These are phyloP conservation scores for Julus scandinavius DNA, from an alignment of 2,888 invertebrate genomes.

Conservation along the genomic window DNA sequence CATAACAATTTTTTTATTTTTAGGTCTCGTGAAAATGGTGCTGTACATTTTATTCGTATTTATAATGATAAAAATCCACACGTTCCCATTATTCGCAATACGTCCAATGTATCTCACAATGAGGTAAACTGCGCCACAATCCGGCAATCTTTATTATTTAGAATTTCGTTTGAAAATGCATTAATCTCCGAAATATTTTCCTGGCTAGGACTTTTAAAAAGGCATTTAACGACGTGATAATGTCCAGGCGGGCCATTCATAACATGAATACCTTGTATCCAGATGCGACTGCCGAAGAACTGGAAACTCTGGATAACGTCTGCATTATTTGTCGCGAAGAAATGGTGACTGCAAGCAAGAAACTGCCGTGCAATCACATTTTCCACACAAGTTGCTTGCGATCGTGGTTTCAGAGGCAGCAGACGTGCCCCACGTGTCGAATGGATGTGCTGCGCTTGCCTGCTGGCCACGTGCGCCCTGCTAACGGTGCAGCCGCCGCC, in stretches of 20 bases:
- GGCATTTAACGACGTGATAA: constrained; percentile 95
- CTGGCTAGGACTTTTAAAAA: constrained; percentile 90
- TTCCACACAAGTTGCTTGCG: constrained; percentile 98
- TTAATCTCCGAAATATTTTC: neutral
- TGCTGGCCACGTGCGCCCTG: constrained; percentile 65
- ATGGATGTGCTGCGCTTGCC: constrained; percentile 78
- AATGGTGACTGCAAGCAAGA: constrained; percentile 87
- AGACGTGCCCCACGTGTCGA: constrained; percentile 98
- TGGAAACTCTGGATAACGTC: constrained; percentile 93
- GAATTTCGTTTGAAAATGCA: neutral
- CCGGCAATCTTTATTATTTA: neutral
- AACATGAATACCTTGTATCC: constrained; percentile 99
- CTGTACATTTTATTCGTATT: constrained; percentile 92
- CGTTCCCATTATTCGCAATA: constrained; percentile 97
- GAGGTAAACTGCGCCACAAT: constrained; percentile 71
- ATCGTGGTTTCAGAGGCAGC: constrained; percentile 99
- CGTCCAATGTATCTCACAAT: constrained; percentile 99
- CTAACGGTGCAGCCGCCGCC: constrained; percentile 61
- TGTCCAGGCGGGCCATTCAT: constrained; percentile 94
- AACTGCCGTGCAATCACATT: constrained; percentile 98
- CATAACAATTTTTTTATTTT: constrained; percentile 60
- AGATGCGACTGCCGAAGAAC: constrained; percentile 92
- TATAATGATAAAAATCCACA: constrained; percentile 97
- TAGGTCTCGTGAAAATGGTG: constrained; percentile 75
- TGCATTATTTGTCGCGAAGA: constrained; percentile 98